These are phyloP conservation scores for Caenorhabditis sp. DNA, from an alignment of 2,888 invertebrate species.

Conservation along the genomic window DNA sequence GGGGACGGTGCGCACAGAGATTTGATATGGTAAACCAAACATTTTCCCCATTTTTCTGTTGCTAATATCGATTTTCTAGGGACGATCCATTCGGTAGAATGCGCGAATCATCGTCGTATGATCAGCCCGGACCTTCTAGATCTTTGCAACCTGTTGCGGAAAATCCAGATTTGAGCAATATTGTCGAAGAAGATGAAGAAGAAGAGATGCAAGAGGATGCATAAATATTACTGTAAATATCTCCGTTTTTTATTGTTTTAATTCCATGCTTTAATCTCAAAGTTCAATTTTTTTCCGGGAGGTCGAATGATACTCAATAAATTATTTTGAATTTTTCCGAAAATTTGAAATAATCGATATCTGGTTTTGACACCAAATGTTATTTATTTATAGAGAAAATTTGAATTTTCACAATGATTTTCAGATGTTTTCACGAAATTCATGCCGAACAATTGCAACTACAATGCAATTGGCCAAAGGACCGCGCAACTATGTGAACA, in stretches of 20 bases:
- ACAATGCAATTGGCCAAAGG: slow-evolving; percentile 12
- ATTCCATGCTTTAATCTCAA: not conserved
- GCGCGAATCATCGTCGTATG: too few relatives aligned
- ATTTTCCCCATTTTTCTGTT: too few relatives aligned
- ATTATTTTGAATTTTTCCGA: not conserved
- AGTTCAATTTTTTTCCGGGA: not conserved
- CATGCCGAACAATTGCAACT: not conserved
- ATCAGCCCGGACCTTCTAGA: slow-evolving; percentile 2
- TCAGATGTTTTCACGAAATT: slow-evolving; percentile 20
- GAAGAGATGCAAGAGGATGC: not conserved
- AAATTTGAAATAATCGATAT: too few relatives aligned
- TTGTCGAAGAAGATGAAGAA: not conserved
- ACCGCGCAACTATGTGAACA: slow-evolving; percentile 24
- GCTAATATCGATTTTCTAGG: too few relatives aligned
- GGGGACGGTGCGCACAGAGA: slow-evolving; percentile 2
- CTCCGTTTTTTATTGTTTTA: not conserved
- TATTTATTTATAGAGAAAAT: too few relatives aligned
- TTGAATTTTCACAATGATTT: not conserved
- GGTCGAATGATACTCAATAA: not conserved
- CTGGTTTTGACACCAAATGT: too few relatives aligned
- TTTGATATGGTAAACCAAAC: too few relatives aligned
- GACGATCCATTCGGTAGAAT: too few relatives aligned
- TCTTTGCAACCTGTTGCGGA: not conserved
- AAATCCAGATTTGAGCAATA: not conserved
- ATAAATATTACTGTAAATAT: not conserved